Evolutionary conservation across 2,113 vertebrate genomes (phyloP).

Genomic region (Ictidomys tridecemlineatus): DNA sequence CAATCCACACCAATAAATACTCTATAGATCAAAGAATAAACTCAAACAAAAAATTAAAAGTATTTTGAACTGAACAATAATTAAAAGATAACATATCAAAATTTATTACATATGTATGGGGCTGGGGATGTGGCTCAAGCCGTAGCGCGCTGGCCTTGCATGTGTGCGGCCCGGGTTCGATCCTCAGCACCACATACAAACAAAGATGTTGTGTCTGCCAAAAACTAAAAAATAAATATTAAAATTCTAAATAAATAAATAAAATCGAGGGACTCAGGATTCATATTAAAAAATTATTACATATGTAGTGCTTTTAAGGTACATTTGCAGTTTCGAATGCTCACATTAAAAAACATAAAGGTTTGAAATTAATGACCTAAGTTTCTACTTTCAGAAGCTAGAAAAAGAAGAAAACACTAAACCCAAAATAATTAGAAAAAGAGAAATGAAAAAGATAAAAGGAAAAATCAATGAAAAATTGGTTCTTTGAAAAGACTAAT

Average conservation of each 20-base stretch:
- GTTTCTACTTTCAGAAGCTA: slow-evolving; percentile 10
- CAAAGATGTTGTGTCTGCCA: too few species aligned
- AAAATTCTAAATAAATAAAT: too few species aligned
- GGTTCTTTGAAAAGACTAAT: slow-evolving; percentile 38
- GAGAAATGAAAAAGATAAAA: slow-evolving; percentile 20
- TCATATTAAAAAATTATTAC: neutral
- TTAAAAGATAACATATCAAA: slow-evolving; percentile 34
- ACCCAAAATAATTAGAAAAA: slow-evolving; percentile 34
- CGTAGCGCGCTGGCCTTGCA: too few species aligned
- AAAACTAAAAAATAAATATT: too few species aligned
- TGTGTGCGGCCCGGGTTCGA: too few species aligned
- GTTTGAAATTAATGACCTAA: slow-evolving; percentile 6
- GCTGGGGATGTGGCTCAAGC: too few species aligned
- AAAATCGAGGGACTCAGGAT: too few species aligned
- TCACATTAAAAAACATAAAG: neutral
- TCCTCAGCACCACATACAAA: too few species aligned
- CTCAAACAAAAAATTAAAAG: neutral
- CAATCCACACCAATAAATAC: neutral
- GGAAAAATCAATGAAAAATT: slow-evolving; percentile 3
- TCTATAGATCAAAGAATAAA: slow-evolving; percentile 29
- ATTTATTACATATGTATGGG: neutral
- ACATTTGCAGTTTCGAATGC: neutral
- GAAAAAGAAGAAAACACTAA: slow-evolving; percentile 8
- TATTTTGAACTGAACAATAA: neutral
- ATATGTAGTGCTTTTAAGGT: neutral